phyloP scores from a whole-genome alignment of 2,888 invertebrate species.

The Penaeus monodon region DNA sequence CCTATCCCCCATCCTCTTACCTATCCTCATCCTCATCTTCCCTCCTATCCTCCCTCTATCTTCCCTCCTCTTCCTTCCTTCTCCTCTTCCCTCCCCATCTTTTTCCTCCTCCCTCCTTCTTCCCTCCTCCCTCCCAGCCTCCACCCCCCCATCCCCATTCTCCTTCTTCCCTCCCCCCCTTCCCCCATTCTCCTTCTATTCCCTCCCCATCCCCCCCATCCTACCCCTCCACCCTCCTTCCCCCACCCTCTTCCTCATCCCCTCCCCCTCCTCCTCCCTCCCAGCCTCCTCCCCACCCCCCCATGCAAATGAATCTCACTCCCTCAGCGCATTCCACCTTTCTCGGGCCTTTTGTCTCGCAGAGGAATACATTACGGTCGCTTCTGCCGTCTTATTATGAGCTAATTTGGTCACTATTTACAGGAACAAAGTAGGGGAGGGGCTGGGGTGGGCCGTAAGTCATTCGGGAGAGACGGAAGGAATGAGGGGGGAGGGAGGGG shows the following conservation, averaged over 20 bases:
- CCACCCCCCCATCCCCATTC: no score
- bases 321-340: slow-evolving; percentile 29
- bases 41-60: not conserved
- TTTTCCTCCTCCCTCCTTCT: not conserved
- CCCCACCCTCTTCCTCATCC: not conserved
- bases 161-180: not conserved
- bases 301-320: slow-evolving; percentile 35
- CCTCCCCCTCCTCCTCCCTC: not conserved
- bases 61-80: not conserved
- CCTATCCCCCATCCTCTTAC: no score
- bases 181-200: no score
- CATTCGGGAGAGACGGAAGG: slow-evolving; percentile 24
- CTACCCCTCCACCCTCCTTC: not conserved
- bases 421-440: slow-evolving; percentile 60
- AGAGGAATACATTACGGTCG: slow-evolving; percentile 49
- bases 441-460: slow-evolving; percentile 43
- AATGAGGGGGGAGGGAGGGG: no score
- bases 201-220: not conserved
- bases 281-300: slow-evolving; percentile 1
- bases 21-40: no score
- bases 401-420: slow-evolving; percentile 59
- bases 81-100: not conserved
- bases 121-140: not conserved
- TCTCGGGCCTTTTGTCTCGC: slow-evolving; percentile 9
- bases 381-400: slow-evolving; percentile 56